Evolutionary conservation across 2,113 vertebrate species (phyloP), one percentile per base, ranked within the genome.

Genomic region (Limanda limanda): DNA sequence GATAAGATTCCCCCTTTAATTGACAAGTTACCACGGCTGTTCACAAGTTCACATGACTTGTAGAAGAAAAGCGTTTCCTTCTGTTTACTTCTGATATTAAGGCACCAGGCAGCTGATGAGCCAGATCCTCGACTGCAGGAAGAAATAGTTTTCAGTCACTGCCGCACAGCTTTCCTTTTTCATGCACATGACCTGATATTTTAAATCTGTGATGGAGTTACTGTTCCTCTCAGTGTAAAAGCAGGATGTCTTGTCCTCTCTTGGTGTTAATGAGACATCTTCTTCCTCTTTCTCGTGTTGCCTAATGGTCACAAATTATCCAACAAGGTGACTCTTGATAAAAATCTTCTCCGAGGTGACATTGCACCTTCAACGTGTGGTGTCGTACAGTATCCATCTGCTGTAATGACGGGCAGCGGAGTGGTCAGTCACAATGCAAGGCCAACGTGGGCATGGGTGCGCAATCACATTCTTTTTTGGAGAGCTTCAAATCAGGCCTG

Each of bases 321-420:
- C 15, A 2, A 58, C 65, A 54, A 37, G 51, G 25, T 71, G 21
- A 42, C 56, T 74, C 17, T 55, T 27, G 27, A 71, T 62, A 64
- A 74, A 31, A 78, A 77, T 79, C 74, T 45, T 42, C 69, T 59
- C 71, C 21, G 11, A 20, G 78, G 79, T 89, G 92, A 93, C 91
- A 89, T 93, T 80, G 79, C 92, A 85, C 85, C 52, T 73, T 40
- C 2, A 20, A 71, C 52, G 84, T 83, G 86, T 79, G 71, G 71
- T 77, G 82, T 82, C 85, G 78, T 12, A 71, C 58, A 18, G 14
- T 20, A 54, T 23, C 31, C 31, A 31, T 31, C 9, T 10, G 37
- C 58, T 42, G 68, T 79, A 82, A 86, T 77, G 68, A 65, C 66
- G 37, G 40, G 59, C 60, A 55, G 55, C 15, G 0, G 59, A 78